Evolutionary conservation across 1,140 invertebrate species (phyloP).

Genomic region (Drosophila repleta): DNA sequence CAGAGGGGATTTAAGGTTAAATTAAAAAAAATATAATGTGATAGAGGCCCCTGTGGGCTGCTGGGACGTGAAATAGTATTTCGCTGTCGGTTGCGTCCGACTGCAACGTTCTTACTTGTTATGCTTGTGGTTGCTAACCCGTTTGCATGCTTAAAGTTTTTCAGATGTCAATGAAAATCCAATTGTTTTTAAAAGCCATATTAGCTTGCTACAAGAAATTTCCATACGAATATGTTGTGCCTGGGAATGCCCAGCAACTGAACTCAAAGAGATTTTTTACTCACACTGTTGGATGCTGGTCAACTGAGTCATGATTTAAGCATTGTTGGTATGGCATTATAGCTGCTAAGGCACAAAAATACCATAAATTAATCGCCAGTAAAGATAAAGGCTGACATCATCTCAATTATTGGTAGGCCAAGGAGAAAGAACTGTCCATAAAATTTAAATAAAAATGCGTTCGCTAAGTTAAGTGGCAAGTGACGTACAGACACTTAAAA

Average conservation of each 20-base stretch:
- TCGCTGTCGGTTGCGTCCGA: too few relatives aligned
- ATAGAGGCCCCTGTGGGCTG: too few relatives aligned
- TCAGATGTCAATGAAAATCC: too few relatives aligned
- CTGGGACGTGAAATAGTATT: too few relatives aligned
- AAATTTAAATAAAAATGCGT: slow-evolving; percentile 79
- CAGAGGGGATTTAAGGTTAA: too few relatives aligned
- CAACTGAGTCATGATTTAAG: slow-evolving; percentile 40
- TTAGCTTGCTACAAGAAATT: too few relatives aligned
- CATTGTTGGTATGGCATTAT: slow-evolving; percentile 35
- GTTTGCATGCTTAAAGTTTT: too few relatives aligned
- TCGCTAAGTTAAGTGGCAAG: slow-evolving; percentile 63
- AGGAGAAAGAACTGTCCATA: slow-evolving; percentile 59
- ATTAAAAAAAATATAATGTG: too few relatives aligned
- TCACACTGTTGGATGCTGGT: background rate
- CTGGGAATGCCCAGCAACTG: too few relatives aligned
- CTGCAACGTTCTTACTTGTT: too few relatives aligned
- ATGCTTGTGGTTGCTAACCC: too few relatives aligned
- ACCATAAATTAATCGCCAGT: slow-evolving; percentile 27
- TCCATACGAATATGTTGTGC: background rate
- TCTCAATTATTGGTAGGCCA: slow-evolving; percentile 56
- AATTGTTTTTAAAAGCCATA: too few relatives aligned
- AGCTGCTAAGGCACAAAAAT: slow-evolving; percentile 53
- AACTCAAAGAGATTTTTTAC: background rate
- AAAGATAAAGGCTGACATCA: slow-evolving; percentile 24
- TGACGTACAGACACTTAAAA: slow-evolving; percentile 65